Evolutionary conservation across 2,797 vertebrate species (phyloP), one percentile per base, ranked within the genome.

Genomic region (Phrynocephalus vlangalii): DNA sequence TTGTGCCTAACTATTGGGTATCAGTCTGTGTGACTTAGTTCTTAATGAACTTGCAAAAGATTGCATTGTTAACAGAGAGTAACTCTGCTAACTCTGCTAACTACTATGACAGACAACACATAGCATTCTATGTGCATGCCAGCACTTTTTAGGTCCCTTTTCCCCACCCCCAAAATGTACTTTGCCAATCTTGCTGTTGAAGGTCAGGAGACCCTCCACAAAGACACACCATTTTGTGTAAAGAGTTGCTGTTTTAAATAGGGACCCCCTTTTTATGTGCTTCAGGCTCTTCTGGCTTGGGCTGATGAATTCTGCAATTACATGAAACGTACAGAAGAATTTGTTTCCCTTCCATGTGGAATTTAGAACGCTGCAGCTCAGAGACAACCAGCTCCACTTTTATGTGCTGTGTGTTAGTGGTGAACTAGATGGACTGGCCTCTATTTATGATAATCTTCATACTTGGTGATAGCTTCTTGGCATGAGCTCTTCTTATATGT

Each of bases 401-500:
- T 77, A 30, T 28, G 8, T 66, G 11, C 38, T 5, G 11, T 76
- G 18, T 50, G 86, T 71, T 68, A n/a, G 66, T 9, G 79, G 79
- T 0, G 0, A 89, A 79, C 90, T 91, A 72, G 44, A 48, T 85
- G 0, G 81, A 66, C 6, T 79, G 5, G 20, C 66, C 78, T 33
- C 24, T 1, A 28, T 68, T 87, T 88, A 11, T 83, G 89, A 73
- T 0, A 1, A 24, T 60, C 28, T 60, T 77, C 79, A 63, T 18
- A 6, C 70, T 85, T 79, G 50, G 16, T 90, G 84, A 90, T 76
- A 87, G 66, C 84, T 15, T 76, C 44, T 84, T 88, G 77, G 77
- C 66, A 70, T 50, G 22, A 71, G 76, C 90, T 60, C 8, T 78
- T 92, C 90, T 76, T 85, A 79, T 86, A 72, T 75, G 28, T 83